Evolutionary conservation across 2,113 vertebrate genomes (phyloP).

Genomic region (Corynorhinus townsendii): DNA sequence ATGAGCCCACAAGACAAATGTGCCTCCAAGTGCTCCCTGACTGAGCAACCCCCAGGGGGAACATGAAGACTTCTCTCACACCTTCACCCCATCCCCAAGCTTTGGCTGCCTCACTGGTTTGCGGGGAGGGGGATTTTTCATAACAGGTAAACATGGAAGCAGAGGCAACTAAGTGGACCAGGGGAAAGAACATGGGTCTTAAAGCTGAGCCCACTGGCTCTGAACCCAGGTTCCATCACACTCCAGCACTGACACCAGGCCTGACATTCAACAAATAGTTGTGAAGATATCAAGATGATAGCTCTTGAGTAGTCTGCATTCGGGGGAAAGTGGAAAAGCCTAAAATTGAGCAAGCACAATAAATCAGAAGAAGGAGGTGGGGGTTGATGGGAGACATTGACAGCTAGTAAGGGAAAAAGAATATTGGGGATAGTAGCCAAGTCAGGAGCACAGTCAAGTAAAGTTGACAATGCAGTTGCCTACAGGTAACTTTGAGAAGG

Average conservation of each 20-base stretch:
- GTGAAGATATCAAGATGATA: not conserved
- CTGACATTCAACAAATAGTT: not conserved
- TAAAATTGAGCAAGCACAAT: not conserved
- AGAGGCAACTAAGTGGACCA: not conserved
- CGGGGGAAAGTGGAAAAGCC: not conserved
- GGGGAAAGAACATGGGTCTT: no score
- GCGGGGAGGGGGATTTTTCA: not conserved
- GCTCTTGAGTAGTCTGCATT: not conserved
- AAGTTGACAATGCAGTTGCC: not conserved
- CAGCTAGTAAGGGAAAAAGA: not conserved
- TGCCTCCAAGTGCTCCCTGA: not conserved
- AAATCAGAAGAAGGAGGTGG: not conserved
- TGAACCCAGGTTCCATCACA: not conserved
- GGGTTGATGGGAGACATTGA: no score
- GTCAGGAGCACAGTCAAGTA: not conserved
- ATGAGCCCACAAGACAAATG: not conserved
- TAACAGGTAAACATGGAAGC: not conserved
- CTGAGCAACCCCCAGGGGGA: not conserved
- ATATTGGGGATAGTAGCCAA: not conserved
- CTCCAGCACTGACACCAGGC: not conserved
- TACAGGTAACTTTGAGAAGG: not conserved
- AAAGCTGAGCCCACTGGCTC: not conserved
- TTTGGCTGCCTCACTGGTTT: not conserved
- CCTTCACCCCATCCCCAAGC: not conserved
- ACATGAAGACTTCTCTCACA: not conserved